Conservation (phyloP, 1,140 invertebrate genomes). For the Liolophura sinensis region DNA sequence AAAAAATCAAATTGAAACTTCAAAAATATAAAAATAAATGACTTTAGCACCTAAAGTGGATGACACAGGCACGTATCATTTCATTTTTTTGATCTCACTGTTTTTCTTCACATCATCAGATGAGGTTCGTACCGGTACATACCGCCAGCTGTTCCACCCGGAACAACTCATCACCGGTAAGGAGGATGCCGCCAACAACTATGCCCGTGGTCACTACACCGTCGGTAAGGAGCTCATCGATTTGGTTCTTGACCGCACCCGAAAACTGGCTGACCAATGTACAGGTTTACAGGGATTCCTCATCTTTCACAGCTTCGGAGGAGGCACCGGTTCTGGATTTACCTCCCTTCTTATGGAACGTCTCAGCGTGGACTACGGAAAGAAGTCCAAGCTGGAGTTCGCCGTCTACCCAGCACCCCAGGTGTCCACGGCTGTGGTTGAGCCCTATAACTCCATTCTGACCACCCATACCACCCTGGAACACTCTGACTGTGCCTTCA, state of each 20-base stretch:
- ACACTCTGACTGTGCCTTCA: constrained; percentile 67
- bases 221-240: constrained; percentile 56
- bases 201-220: constrained; percentile 54
- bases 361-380: constrained; percentile 75
- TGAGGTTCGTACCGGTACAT: constrained; percentile 68
- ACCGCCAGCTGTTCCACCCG: constrained; percentile 66
- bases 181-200: constrained; percentile 6
- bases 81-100: too few species aligned
- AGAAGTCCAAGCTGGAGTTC: constrained; percentile 39
- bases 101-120: constrained; percentile 51
- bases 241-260: constrained; percentile 16
- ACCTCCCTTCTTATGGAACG: constrained; percentile 85
- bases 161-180: constrained; percentile 72
- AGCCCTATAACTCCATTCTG: constrained; percentile 59
- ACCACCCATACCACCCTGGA: background rate
- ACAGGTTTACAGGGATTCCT: constrained; percentile 31
- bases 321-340: constrained; percentile 79
- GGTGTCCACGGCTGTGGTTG: constrained; percentile 65
- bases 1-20: too few species aligned
- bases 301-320: constrained; percentile 51
- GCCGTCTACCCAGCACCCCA: constrained; percentile 69
- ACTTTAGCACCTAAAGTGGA: too few species aligned
- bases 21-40: too few species aligned
- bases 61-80: too few species aligned
- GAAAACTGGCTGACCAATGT: constrained; percentile 35